Base-by-base conservation (phyloP, 2,888 invertebrate species). In the Drosophila mulleri region DNA sequence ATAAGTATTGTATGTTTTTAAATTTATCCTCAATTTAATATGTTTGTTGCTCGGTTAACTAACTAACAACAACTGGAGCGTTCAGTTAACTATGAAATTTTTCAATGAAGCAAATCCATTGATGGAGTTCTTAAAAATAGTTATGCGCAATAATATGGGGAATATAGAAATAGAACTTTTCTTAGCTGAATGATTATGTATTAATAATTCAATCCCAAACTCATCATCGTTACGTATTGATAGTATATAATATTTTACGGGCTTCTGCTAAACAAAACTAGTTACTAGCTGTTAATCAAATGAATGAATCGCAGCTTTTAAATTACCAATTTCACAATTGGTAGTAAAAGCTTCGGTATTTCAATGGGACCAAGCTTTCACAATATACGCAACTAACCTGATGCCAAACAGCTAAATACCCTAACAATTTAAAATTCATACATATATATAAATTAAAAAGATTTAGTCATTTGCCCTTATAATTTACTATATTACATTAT, bases 91-190 rank as follows among this genome's bases (percentile, higher is more conserved):
- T 23, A 23, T 23, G 23, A 23, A 23, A 23, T 23, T 23, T 23
- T n/a, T n/a, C n/a, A n/a, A n/a, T n/a, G n/a, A n/a, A n/a, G n/a
- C n/a, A n/a, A n/a, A n/a, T n/a, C n/a, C n/a, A n/a, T n/a, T n/a
- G n/a, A 26, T 26, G 26, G 26, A 5, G 26, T 26, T 26, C 26
- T 26, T 26, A 26, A 26, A 26, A 48, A 16, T 67, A 66, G 23
- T 72, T 66, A 47, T 72, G 72, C 2, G 61, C 63, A 2, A 79
- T 37, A 54, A 82, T 42, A 16, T 65, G 32, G 14, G 67, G 35
- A 8, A 18, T 41, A 12, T 62, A n/a, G n/a, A n/a, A n/a, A n/a
- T 35, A 26, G 44, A 20, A 11, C 16, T 9, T 3, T 14, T 35
- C 9, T 16, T 16, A 37, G 20, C 9, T 52, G 52, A 35, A 2